Percentiles rank a stretch among this genome's conserved stretches.
Evolutionary conservation across 1,140 invertebrate species (phyloP).

Genomic region (Apolygus lucorum): DNA sequence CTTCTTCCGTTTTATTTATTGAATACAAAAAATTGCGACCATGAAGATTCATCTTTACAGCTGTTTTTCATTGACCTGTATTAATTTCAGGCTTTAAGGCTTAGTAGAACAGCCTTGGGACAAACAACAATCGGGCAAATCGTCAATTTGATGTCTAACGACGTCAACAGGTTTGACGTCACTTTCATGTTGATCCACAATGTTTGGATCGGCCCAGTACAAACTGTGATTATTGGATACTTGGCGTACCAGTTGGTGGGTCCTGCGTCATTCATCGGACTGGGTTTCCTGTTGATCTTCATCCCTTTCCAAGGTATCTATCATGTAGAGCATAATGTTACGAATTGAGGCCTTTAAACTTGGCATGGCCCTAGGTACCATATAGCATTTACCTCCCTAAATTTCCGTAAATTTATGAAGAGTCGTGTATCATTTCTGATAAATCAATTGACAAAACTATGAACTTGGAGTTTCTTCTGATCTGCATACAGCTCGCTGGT

Average conservation of each 20-base stretch:
- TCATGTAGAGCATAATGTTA: conserved; percentile 29
- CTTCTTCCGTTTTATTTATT: too few relatives aligned
- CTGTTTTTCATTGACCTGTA: too few relatives aligned
- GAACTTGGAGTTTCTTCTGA: too few relatives aligned
- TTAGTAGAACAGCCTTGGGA: conserved; percentile 44
- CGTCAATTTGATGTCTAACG: conserved; percentile 58
- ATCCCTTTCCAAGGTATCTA: conserved; percentile 75
- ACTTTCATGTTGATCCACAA: conserved; percentile 40
- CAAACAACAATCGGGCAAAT: conserved; percentile 51
- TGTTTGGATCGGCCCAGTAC: conserved; percentile 55
- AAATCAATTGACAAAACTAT: too few relatives aligned
- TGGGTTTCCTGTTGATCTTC: conserved; percentile 64
- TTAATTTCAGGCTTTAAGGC: conserved; percentile 28
- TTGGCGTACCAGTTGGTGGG: conserved; percentile 66
- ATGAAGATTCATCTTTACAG: too few relatives aligned
- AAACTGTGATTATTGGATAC: conserved; percentile 60
- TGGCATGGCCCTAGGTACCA: too few relatives aligned
- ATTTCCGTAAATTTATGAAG: too few relatives aligned
- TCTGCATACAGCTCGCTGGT: too few relatives aligned
- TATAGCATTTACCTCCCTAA: too few relatives aligned
- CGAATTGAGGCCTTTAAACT: too few relatives aligned
- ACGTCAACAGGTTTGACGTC: conserved; percentile 42
- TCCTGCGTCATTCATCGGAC: conserved; percentile 61
- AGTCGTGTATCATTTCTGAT: too few relatives aligned
- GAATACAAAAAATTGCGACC: too few relatives aligned